Conservation (phyloP, 2,113 vertebrate species). For the Sceloporus undulatus region DNA sequence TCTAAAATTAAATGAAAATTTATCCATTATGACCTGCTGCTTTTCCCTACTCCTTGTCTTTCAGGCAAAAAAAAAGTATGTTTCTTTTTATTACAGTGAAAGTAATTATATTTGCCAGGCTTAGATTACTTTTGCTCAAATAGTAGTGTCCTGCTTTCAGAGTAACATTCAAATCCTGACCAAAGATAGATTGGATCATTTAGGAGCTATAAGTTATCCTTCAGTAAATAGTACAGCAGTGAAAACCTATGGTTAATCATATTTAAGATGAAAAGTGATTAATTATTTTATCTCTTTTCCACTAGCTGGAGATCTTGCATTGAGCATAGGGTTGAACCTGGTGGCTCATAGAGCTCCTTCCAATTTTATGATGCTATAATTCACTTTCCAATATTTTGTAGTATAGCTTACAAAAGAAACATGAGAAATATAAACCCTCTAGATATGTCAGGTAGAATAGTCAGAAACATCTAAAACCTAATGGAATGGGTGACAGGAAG, state of each 20-base stretch:
- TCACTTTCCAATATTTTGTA: slow-evolving; percentile 6
- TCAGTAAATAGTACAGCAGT: slow-evolving; percentile 30
- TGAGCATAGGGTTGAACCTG: no score
- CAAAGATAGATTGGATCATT: background rate
- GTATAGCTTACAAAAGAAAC: slow-evolving; percentile 36
- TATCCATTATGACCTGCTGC: slow-evolving; percentile 53
- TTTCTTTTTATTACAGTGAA: slow-evolving; percentile 23
- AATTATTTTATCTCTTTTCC: slow-evolving; percentile 33
- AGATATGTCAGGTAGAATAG: slow-evolving; percentile 12
- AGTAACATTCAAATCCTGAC: slow-evolving; percentile 15
- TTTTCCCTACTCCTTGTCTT: slow-evolving; percentile 48
- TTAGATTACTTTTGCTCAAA: slow-evolving; percentile 16
- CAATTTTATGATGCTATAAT: no score
- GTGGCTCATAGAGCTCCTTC: no score
- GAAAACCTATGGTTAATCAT: slow-evolving; percentile 23
- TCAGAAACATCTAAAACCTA: background rate
- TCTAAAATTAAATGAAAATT: slow-evolving; percentile 62
- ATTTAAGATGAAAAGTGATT: slow-evolving; percentile 20
- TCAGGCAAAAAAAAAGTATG: slow-evolving; percentile 12
- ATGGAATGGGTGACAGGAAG: background rate
- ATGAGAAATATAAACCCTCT: slow-evolving; percentile 18
- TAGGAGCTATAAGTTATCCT: slow-evolving; percentile 16
- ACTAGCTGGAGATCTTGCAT: no score
- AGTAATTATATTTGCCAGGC: slow-evolving; percentile 18
- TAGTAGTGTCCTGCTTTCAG: background rate